Base-by-base conservation (phyloP, 2,113 vertebrate species). In the Garra rufa region DNA sequence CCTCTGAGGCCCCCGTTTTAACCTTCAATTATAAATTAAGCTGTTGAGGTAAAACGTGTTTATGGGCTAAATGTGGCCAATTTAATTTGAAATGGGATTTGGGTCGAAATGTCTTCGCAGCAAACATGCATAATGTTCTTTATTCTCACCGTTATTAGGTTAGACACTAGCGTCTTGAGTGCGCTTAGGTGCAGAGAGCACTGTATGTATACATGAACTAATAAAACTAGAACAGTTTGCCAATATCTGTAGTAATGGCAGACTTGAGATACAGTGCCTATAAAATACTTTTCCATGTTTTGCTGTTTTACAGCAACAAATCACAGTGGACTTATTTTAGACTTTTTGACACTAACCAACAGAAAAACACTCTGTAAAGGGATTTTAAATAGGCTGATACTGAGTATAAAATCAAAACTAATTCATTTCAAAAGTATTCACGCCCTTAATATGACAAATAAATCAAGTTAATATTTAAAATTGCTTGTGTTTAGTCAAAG, bases 31-130 rank as follows among this genome's bases (percentile, higher is more conserved):
- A 94, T 92, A 92, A 94, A 92, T 92, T 93, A 94, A 92, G 90
- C 93, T 93, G 93, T 94, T 63, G 76, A 65, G 44, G 69, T 85
- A 85, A 81, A 81, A 26, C 9, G 83, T 90, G 93, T 93, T 94
- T 92, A 93, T 93, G 92, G 92, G 93, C 91, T 90, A 88, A 83
- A 90, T 63, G 78, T 70, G 84, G 90, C 92, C 91, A 93, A 95
- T 95, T 95, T 94, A 94, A 95, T 95, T 95, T 95, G 93, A 94
- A 94, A 94, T 92, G 93, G 94, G 93, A 94, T 95, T 95, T 90
- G 88, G 92, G 89, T 91, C 90, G 90, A 92, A 93, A 89, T 91
- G 92, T 93, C 90, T 90, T 90, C 89, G 91, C 93, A 94, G 93
- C 92, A 92, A 92, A 88, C 92, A 91, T 88, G 88, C 83, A 85